A percentile compares a stretch with the other conserved stretches of the same genome.
Evolutionary conservation across 2,113 vertebrate genomes (phyloP).

Genomic region (Platichthys stellatus): DNA sequence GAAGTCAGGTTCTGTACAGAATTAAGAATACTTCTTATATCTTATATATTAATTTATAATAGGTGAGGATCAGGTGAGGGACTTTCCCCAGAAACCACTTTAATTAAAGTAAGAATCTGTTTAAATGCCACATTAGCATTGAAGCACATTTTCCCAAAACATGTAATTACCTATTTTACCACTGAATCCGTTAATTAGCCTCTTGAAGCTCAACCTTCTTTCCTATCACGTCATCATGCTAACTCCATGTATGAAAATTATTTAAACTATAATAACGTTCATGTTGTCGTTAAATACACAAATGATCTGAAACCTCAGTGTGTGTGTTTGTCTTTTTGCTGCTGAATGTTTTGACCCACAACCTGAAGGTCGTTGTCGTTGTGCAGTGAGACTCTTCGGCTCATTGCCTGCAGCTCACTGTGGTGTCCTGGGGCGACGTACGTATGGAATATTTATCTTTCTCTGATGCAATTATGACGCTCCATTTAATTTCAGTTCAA

Average conservation of each 20-base stretch:
- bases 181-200: conserved; percentile 48
- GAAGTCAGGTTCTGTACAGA: background rate
- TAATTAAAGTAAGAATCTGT: conserved; percentile 35
- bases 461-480: background rate
- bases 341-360: background rate
- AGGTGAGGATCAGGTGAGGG: background rate
- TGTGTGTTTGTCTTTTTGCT: background rate
- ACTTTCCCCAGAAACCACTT: no score
- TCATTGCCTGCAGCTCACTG: no score
- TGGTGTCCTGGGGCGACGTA: background rate
- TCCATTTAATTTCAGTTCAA: background rate
- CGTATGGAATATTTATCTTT: conserved; percentile 1
- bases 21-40: no score
- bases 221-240: conserved; percentile 44
- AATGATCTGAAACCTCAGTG: no score
- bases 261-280: background rate
- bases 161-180: conserved; percentile 47
- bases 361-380: background rate
- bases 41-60: background rate
- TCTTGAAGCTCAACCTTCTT: background rate
- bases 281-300: background rate
- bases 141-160: conserved; percentile 49
- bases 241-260: conserved; percentile 26
- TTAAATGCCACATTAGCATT: conserved; percentile 52
- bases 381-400: background rate